phyloP scores from a whole-genome alignment of 2,797 vertebrate genomes.

The Anguilla obscura region DNA sequence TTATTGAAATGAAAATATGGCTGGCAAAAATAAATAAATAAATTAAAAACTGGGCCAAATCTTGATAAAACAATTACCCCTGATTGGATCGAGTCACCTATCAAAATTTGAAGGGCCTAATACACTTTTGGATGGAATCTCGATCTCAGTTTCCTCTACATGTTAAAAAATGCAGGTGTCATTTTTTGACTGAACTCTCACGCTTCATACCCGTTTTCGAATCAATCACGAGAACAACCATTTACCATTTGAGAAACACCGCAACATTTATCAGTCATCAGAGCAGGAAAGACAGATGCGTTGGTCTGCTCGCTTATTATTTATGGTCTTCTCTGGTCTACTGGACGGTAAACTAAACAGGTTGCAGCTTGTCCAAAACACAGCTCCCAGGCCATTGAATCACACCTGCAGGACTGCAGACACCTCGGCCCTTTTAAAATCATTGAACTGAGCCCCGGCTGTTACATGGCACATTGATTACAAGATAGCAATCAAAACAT shows the following conservation, averaged over 20 bases:
- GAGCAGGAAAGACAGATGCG: background rate
- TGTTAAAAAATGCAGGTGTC: background rate
- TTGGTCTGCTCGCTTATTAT: background rate
- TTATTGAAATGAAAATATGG: background rate
- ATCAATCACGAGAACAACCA: background rate
- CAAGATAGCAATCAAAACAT: slow-evolving; percentile 8
- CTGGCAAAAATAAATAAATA: background rate
- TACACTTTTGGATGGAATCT: background rate
- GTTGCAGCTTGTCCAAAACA: background rate
- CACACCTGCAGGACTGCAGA: background rate
- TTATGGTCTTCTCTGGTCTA: background rate
- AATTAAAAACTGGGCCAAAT: background rate
- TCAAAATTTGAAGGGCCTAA: background rate
- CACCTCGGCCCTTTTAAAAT: background rate
- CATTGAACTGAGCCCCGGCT: background rate
- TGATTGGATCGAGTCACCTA: background rate
- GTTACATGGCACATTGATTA: background rate
- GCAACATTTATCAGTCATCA: background rate
- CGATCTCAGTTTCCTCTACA: background rate
- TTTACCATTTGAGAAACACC: background rate
- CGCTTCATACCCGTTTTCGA: background rate
- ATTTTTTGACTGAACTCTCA: background rate
- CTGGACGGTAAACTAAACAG: background rate
- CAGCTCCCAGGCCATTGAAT: background rate
- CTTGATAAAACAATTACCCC: background rate